Evolutionary conservation across 2,113 vertebrate genomes (phyloP).

Genomic region (Narcine bancroftii): DNA sequence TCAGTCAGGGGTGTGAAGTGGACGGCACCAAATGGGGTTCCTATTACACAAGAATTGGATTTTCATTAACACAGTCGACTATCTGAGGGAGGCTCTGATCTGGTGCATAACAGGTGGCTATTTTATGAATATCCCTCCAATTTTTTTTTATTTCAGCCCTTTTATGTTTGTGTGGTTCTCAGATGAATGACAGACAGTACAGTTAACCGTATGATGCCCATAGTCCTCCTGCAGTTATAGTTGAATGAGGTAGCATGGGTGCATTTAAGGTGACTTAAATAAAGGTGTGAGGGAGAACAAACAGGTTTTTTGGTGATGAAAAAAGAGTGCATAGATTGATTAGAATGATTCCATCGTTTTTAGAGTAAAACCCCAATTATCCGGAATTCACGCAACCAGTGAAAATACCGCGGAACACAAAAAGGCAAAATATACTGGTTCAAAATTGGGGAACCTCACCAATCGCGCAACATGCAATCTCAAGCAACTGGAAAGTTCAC

Average conservation of each 20-base stretch:
- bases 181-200: not conserved
- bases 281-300: not conserved
- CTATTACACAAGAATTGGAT: not conserved
- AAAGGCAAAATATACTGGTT: too few relatives aligned
- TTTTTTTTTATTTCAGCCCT: not conserved
- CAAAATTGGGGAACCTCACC: too few relatives aligned
- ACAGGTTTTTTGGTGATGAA: not conserved
- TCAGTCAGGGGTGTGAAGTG: not conserved
- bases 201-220: not conserved
- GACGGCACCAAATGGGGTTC: not conserved
- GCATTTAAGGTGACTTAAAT: not conserved
- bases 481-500: too few relatives aligned
- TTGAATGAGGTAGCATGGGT: not conserved
- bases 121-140: not conserved
- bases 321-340: not conserved
- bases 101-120: not conserved
- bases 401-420: too few relatives aligned
- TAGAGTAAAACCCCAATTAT: too few relatives aligned
- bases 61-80: not conserved
- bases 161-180: not conserved
- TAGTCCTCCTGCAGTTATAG: too few relatives aligned
- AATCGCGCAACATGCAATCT: too few relatives aligned
- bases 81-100: not conserved
- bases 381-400: too few relatives aligned
- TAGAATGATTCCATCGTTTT: not conserved